Evolutionary conservation across 2,113 vertebrate species (phyloP).

Genomic region (Emydura subglobosa): DNA sequence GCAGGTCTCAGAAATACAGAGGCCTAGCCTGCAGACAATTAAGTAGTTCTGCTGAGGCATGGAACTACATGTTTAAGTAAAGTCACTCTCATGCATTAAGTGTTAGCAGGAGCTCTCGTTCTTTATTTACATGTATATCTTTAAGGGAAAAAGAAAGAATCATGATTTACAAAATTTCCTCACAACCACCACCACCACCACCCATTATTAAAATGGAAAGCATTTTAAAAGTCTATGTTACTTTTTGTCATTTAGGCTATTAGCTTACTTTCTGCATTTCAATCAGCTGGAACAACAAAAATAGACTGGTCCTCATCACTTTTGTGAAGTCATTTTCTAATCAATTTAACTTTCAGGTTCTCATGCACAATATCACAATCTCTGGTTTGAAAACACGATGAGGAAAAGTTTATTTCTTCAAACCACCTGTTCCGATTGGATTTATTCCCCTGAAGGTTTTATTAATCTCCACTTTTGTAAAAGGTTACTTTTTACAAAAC

Average conservation of each 20-base stretch:
- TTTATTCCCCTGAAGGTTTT: not conserved
- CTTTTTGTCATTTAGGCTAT: not conserved
- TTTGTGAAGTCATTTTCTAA: not conserved
- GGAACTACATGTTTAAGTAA: not conserved
- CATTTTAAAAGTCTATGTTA: not conserved
- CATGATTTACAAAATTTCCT: not conserved
- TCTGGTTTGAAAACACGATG: not conserved
- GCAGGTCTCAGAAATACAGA: not conserved
- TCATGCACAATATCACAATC: not conserved
- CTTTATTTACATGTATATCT: not conserved
- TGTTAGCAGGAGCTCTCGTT: not conserved
- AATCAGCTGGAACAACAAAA: not conserved
- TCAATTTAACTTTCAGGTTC: not conserved
- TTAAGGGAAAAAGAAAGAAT: not conserved
- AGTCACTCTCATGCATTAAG: not conserved
- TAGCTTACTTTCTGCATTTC: not conserved
- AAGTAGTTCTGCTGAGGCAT: not conserved
- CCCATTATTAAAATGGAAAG: not conserved
- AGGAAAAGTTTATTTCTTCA: not conserved
- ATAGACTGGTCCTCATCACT: not conserved
- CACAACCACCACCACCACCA: not conserved
- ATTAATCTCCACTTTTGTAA: not conserved
- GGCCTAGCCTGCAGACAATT: not conserved
- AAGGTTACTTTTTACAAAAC: not conserved
- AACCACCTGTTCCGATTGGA: not conserved